These are phyloP conservation scores for Hybognathus amarus DNA, from an alignment of 2,797 vertebrate species.

Conservation along the genomic window DNA sequence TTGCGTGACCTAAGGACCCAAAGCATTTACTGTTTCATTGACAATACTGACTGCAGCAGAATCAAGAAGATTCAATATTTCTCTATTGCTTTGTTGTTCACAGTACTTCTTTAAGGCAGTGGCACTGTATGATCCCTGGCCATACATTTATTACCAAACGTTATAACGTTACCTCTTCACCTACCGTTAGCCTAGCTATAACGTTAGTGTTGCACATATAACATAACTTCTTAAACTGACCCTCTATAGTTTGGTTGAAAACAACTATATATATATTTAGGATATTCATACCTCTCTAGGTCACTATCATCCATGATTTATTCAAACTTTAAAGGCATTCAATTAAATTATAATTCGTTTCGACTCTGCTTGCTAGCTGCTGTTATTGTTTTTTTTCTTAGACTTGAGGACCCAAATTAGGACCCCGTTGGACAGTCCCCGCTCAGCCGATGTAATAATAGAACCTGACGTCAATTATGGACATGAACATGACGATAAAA, in stretches of 20 bases:
- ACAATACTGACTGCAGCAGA: neutral
- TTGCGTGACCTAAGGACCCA: neutral
- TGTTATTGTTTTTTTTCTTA: constrained; percentile 62
- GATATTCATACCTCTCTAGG: constrained; percentile 74
- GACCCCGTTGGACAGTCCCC: constrained; percentile 62
- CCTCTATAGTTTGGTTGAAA: neutral
- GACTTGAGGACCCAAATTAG: constrained; percentile 64
- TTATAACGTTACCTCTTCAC: no score
- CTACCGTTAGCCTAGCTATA: no score
- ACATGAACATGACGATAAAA: neutral
- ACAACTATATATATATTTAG: neutral
- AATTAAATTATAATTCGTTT: neutral
- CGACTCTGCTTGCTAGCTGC: neutral
- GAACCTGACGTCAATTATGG: neutral
- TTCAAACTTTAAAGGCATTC: neutral
- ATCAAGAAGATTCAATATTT: neutral
- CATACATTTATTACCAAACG: neutral
- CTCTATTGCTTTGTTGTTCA: neutral
- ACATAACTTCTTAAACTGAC: neutral
- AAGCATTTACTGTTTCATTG: neutral
- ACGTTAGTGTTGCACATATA: neutral
- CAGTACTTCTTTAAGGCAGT: neutral
- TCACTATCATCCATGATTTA: constrained; percentile 74
- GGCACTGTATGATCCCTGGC: no score
- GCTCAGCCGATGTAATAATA: neutral